phyloP scores from a whole-genome alignment of 2,888 invertebrate genomes.

The Lycia hirtaria region DNA sequence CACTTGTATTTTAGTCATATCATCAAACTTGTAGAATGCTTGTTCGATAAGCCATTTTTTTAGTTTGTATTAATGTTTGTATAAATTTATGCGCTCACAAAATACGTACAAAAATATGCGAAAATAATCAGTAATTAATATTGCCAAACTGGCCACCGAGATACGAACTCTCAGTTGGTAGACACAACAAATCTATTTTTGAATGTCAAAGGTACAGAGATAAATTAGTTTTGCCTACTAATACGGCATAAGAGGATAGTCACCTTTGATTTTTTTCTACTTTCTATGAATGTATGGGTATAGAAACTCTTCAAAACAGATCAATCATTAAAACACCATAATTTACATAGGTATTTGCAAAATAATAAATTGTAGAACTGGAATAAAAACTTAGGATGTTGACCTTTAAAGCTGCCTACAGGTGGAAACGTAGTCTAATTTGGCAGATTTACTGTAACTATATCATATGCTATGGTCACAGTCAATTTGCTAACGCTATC shows the following conservation, averaged over 20 bases:
- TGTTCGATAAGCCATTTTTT: too few relatives aligned
- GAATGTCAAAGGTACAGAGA: too few relatives aligned
- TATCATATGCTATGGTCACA: constrained; percentile 9
- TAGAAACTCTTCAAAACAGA: constrained; percentile 1
- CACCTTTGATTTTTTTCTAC: constrained; percentile 1
- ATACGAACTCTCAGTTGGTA: too few relatives aligned
- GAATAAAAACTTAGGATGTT: constrained; percentile 15
- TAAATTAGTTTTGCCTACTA: not conserved
- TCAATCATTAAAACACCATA: not conserved
- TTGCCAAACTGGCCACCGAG: too few relatives aligned
- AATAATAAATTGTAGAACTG: constrained; percentile 12
- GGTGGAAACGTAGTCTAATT: constrained; percentile 23
- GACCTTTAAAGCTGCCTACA: constrained; percentile 25
- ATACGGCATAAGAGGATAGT: not conserved
- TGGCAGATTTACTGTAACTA: constrained; percentile 12
- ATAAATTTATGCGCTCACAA: too few relatives aligned
- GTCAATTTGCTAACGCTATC: constrained; percentile 19
- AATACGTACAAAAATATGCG: too few relatives aligned
- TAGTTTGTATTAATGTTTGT: too few relatives aligned
- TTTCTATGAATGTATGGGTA: not conserved
- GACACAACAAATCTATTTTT: too few relatives aligned
- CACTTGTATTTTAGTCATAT: too few relatives aligned
- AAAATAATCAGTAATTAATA: too few relatives aligned
- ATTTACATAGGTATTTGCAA: constrained; percentile 5
- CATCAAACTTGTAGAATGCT: too few relatives aligned